phyloP scores from a whole-genome alignment of 2,797 vertebrate species.

The Galagoides demidoff region DNA sequence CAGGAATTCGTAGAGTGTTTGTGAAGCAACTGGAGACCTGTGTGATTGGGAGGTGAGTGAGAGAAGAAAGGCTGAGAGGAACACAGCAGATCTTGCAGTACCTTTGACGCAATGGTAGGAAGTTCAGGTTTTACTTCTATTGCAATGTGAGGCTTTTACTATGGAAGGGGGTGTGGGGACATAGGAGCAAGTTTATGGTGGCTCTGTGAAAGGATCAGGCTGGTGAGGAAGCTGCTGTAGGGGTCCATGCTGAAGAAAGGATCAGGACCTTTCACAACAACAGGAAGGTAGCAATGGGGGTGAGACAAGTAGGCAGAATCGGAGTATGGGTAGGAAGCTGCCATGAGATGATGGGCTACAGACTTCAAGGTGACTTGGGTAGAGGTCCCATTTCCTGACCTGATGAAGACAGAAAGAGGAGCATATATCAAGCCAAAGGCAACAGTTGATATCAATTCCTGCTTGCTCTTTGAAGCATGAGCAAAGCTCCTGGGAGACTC shows the following conservation, averaged over 20 bases:
- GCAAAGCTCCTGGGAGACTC: neutral
- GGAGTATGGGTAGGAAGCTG: neutral
- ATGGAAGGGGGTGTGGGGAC: neutral
- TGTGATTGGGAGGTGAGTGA: too few species aligned
- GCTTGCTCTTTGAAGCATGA: neutral
- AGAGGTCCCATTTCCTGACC: neutral
- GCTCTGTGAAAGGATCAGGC: neutral
- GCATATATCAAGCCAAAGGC: neutral
- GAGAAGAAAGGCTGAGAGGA: too few species aligned
- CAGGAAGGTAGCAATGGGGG: neutral
- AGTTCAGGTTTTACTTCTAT: neutral
- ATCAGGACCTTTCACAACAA: too few species aligned
- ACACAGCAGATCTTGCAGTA: accelerated
- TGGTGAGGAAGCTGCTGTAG: neutral
- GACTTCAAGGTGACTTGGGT: neutral
- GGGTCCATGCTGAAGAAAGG: neutral
- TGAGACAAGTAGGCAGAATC: neutral
- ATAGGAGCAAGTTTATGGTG: neutral
- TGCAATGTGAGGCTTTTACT: neutral
- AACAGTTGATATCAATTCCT: neutral
- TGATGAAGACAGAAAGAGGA: neutral
- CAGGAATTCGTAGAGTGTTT: neutral
- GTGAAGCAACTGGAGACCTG: neutral
- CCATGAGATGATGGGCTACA: neutral
- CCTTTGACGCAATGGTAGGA: neutral